phyloP scores from a whole-genome alignment of 2,797 vertebrate genomes.

The Heterohyrax brucei region DNA sequence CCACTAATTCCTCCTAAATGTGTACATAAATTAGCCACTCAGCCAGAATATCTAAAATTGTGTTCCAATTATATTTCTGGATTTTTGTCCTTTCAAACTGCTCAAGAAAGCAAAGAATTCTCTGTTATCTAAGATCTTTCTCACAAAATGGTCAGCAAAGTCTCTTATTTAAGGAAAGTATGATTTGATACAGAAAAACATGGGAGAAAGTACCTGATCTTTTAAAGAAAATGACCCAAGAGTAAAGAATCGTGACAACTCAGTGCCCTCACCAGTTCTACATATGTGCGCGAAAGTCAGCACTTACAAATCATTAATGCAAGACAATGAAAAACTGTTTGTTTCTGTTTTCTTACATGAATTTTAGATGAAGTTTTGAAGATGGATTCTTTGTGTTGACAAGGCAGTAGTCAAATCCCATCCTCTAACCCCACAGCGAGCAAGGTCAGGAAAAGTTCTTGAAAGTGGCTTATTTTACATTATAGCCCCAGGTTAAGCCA shows the following conservation, averaged over 20 bases:
- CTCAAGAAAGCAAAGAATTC: slow-evolving; percentile 59
- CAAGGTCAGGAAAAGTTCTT: slow-evolving; percentile 66
- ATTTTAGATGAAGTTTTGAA: slow-evolving; percentile 68
- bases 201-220: not conserved
- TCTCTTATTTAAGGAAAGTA: slow-evolving; percentile 10
- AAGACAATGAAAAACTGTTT: not conserved
- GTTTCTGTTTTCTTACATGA: slow-evolving; percentile 18
- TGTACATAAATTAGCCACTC: slow-evolving; percentile 44
- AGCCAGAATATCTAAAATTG: slow-evolving; percentile 67
- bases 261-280: slow-evolving; percentile 29
- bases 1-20: slow-evolving; percentile 60
- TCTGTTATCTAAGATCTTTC: slow-evolving; percentile 36
- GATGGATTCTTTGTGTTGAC: slow-evolving; percentile 61
- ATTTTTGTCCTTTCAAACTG: slow-evolving; percentile 13
- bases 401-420: slow-evolving; percentile 42
- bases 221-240: not conserved
- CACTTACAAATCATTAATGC: not conserved
- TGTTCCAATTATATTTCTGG: slow-evolving; percentile 33
- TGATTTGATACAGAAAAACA: not conserved
- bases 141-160: not conserved
- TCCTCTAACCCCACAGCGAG: slow-evolving; percentile 65
- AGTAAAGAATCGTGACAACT: not conserved
- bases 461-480: slow-evolving; percentile 75
- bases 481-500: slow-evolving; percentile 83
- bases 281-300: slow-evolving; percentile 17